Conservation (phyloP, 2,888 invertebrate genomes). For the Coenonympha arcania region DNA sequence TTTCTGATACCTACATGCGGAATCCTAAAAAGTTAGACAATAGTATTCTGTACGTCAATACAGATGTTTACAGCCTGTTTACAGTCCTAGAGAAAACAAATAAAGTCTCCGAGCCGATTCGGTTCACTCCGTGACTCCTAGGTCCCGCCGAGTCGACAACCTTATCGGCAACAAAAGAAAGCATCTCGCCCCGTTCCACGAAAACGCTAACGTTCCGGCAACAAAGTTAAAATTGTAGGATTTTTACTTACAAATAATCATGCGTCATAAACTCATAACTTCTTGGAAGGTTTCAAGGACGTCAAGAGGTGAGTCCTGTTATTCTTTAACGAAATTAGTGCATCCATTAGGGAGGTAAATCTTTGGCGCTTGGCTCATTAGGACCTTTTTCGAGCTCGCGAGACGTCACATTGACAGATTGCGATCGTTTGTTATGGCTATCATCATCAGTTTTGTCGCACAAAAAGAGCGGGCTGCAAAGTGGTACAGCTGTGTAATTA, state of each 20-base stretch:
- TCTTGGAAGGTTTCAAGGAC: conserved; percentile 61
- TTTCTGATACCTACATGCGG: no score
- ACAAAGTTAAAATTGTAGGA: conserved; percentile 54
- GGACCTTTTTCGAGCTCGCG: conserved; percentile 36
- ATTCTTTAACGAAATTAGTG: conserved; percentile 43
- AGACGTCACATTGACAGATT: conserved; percentile 48
- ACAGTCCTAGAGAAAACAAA: conserved; percentile 35
- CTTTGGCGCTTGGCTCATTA: conserved; percentile 53
- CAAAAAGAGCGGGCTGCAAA: conserved; percentile 19
- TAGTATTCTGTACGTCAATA: conserved; percentile 44
- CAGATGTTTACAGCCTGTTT: conserved; percentile 35
- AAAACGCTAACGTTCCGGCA: conserved; percentile 41
- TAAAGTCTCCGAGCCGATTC: conserved; percentile 48
- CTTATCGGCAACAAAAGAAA: conserved; percentile 60
- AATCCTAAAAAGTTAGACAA: conserved; percentile 7
- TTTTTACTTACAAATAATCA: conserved; percentile 40
- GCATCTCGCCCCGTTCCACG: conserved; percentile 39
- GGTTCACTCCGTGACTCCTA: conserved; percentile 44
- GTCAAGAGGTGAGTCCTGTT: conserved; percentile 42
- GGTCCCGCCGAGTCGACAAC: conserved; percentile 46
- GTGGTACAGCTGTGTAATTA: conserved; percentile 8
- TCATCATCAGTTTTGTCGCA: conserved; percentile 38
- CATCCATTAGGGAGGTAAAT: conserved; percentile 44
- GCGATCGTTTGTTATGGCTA: conserved; percentile 37
- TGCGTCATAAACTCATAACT: conserved; percentile 51